A percentile compares a stretch with the other conserved stretches of the same genome.
phyloP scores from a whole-genome alignment of 2,113 vertebrate species.

The Pelodiscus sinensis region DNA sequence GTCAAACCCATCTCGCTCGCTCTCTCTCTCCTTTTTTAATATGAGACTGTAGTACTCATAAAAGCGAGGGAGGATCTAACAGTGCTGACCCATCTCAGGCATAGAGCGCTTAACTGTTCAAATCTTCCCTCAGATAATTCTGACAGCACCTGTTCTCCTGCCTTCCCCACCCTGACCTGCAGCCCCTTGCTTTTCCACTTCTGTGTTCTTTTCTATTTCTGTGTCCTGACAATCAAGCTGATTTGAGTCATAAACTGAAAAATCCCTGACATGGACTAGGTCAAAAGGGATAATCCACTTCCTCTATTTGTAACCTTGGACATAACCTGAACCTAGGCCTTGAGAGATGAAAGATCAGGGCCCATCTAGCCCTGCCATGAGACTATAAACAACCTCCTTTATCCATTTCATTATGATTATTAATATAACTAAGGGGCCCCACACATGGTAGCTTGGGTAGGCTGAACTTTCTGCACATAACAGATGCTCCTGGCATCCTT shows the following conservation, averaged over 20 bases:
- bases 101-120: not conserved
- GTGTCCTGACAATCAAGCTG: not conserved
- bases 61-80: not conserved
- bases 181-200: not conserved
- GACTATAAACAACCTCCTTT: not conserved
- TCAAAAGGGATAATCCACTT: not conserved
- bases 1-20: not conserved
- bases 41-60: not conserved
- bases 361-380: rapidly evolving
- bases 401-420: too few species aligned
- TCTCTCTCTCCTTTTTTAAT: not conserved
- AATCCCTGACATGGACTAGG: not conserved
- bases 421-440: too few species aligned
- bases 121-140: not conserved
- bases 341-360: not conserved
- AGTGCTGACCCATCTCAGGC: not conserved
- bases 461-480: too few species aligned
- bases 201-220: not conserved
- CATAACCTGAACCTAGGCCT: not conserved
- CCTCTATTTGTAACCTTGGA: not conserved
- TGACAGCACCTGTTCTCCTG: not conserved
- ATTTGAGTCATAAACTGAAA: not conserved
- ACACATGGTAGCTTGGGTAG: too few species aligned
- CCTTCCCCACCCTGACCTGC: not conserved
- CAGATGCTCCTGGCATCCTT: too few species aligned